Evolutionary conservation across 2,888 invertebrate species (phyloP).

Genomic region (Sesia bembeciformis): DNA sequence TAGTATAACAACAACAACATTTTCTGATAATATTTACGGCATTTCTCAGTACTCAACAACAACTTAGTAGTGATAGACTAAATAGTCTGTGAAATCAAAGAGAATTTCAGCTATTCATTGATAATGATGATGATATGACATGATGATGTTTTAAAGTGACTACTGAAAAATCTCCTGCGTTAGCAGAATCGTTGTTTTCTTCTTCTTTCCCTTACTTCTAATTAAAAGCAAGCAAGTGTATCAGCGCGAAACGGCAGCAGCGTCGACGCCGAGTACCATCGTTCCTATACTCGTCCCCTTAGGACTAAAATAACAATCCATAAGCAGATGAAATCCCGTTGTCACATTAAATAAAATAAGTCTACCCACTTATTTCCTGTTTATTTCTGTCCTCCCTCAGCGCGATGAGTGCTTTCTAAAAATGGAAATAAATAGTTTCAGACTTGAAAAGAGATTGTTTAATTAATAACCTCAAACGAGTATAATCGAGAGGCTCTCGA

Average conservation of each 20-base stretch:
- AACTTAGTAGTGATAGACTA: no score
- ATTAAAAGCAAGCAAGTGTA: background rate
- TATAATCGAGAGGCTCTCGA: background rate
- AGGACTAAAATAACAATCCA: slow-evolving; percentile 35
- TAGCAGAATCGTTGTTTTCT: no score
- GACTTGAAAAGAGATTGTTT: slow-evolving; percentile 1
- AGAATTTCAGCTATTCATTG: no score
- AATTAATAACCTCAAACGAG: background rate
- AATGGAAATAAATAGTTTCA: slow-evolving; percentile 16
- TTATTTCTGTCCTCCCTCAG: slow-evolving; percentile 54
- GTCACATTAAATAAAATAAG: slow-evolving; percentile 61
- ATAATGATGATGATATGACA: no score
- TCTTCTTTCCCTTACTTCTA: background rate
- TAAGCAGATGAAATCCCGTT: slow-evolving; percentile 49
- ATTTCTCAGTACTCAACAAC: no score
- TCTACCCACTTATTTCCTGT: slow-evolving; percentile 53
- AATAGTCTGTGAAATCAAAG: no score
- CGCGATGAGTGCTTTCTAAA: slow-evolving; percentile 33
- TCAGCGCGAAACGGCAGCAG: no score
- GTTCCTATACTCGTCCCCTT: slow-evolving; percentile 2
- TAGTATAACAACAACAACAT: no score
- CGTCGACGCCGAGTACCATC: no score
- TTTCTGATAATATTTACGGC: no score
- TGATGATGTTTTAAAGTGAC: no score
- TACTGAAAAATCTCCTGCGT: no score